phyloP scores from a whole-genome alignment of 2,113 vertebrate genomes.

The Psephotus haematonotus region DNA sequence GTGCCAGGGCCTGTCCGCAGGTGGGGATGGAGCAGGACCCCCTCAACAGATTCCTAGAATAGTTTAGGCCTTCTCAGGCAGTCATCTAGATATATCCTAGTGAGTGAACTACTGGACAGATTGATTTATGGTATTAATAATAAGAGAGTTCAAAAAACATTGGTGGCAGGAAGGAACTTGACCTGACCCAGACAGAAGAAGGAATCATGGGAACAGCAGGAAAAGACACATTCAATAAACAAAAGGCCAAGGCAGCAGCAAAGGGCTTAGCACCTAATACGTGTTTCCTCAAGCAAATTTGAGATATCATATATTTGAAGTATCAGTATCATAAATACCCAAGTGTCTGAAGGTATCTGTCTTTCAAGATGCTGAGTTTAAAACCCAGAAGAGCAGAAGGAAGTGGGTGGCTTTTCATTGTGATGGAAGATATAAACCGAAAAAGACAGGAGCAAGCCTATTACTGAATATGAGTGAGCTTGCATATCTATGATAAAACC shows the following conservation, averaged over 20 bases:
- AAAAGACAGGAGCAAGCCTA: neutral
- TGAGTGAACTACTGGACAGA: neutral
- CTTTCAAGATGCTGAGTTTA: neutral
- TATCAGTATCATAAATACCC: neutral
- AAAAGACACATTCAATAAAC: neutral
- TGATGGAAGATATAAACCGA: neutral
- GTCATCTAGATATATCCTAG: neutral
- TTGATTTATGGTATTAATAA: conserved; percentile 11
- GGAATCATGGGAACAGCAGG: neutral
- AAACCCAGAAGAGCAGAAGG: neutral
- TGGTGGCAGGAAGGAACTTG: neutral
- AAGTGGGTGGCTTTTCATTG: neutral
- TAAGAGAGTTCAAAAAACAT: neutral
- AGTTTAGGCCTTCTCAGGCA: neutral
- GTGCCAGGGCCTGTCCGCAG: neutral
- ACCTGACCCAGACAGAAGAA: neutral
- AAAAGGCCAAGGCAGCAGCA: neutral
- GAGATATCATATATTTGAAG: neutral
- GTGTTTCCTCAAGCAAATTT: neutral
- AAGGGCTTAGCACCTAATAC: neutral
- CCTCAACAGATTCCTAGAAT: neutral
- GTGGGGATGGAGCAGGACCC: neutral
- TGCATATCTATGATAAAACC: neutral
- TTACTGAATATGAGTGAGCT: neutral
- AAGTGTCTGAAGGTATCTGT: neutral